Base-by-base conservation (phyloP, 2,113 vertebrate genomes). In the Xerus inauris region DNA sequence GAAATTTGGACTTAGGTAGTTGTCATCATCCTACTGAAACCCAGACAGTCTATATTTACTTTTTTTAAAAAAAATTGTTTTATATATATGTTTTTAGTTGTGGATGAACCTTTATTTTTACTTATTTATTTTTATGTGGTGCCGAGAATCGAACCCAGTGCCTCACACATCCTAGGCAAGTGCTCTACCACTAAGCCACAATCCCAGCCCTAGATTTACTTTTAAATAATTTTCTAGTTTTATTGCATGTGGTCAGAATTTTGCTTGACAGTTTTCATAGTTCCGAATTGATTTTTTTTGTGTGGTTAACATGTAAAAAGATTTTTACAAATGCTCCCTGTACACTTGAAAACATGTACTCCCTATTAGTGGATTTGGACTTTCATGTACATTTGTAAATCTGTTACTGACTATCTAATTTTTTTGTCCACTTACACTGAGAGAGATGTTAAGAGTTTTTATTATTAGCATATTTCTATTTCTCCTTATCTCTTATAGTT, bases 191-290 rank as follows among this genome's bases (percentile, higher is more conserved):
- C n/a, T n/a, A n/a, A n/a, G n/a, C n/a, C n/a, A n/a, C n/a, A n/a
- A n/a, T n/a, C n/a, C n/a, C n/a, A n/a, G n/a, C n/a, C n/a, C 79
- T 65, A 84, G 22, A 47, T 76, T 84, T 77, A 35, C 69, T 92
- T 81, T 69, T 32, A 40, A 92, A 80, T 85, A 57, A 80, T 89
- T 62, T 92, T 75, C 76, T 80, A 85, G n/a, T 67, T 85, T 80
- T 75, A 85, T 45, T 86, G 26, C 22, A 20, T 20, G 10, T 45
- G 16, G 24, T 73, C 64, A 85, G n/a, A 92, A 89, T 81, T 73
- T 94, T 19, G 0, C 32, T 86, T 93, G 35, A 91, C 30, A 81
- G 32, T 54, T 91, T 80, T 57, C 16, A 42, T 64, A n/a, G 26
- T 28, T 62, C 28, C 28, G 17, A 71, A 76, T 40, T 83, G 38